These are phyloP conservation scores for Pseudonaja textilis DNA, from an alignment of 2,113 vertebrate genomes.

Conservation along the genomic window DNA sequence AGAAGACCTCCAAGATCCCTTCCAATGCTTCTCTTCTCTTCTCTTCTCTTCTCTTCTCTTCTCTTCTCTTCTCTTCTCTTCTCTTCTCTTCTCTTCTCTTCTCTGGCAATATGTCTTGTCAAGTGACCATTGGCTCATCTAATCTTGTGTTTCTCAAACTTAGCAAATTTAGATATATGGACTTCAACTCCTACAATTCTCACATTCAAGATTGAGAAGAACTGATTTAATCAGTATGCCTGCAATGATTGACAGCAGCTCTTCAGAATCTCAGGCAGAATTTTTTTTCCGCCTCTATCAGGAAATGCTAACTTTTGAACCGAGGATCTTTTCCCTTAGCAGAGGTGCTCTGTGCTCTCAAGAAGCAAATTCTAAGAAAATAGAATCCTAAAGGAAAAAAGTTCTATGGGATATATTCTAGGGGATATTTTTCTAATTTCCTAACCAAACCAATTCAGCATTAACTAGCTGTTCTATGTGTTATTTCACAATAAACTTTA, in stretches of 20 bases:
- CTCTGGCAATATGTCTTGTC: background rate
- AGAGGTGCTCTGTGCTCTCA: background rate
- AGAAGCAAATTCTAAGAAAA: background rate
- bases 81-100: too few species aligned
- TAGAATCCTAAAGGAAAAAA: background rate
- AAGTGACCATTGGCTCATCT: background rate
- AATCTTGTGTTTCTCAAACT: background rate
- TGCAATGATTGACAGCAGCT: background rate
- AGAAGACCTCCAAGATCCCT: too few species aligned
- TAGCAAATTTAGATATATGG: background rate
- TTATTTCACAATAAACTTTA: background rate
- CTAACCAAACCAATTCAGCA: background rate
- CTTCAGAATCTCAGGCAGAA: background rate
- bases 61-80: too few species aligned
- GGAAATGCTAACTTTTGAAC: background rate
- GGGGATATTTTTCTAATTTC: background rate
- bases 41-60: too few species aligned
- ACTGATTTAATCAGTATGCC: background rate
- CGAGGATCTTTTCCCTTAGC: background rate
- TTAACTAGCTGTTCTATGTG: background rate
- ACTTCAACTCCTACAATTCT: background rate
- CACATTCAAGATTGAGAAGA: background rate
- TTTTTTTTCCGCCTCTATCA: background rate
- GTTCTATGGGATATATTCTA: too few species aligned
- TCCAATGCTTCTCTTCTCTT: too few species aligned